A percentile compares a stretch with the other conserved stretches of the same genome.
phyloP scores from a whole-genome alignment of 2,113 vertebrate genomes.

The Microcebus murinus region DNA sequence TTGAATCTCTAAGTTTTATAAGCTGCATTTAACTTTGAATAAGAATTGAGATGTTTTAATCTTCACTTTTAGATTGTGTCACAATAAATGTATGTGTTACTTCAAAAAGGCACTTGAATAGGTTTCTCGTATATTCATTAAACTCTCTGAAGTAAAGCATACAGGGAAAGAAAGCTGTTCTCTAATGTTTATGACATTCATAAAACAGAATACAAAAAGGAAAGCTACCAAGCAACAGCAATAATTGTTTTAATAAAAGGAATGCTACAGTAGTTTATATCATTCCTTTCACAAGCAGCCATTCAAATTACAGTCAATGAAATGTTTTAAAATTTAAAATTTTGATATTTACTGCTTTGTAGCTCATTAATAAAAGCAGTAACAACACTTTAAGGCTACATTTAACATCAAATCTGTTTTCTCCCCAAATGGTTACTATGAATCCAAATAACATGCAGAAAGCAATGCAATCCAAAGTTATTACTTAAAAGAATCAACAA shows the following conservation, averaged over 20 bases:
- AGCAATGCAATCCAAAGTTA: neutral
- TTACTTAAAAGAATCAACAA: neutral
- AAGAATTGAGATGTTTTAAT: neutral
- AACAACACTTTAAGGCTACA: neutral
- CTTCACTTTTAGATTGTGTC: conserved; percentile 2
- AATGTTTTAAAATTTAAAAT: neutral
- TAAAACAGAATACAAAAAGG: neutral
- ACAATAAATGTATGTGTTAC: neutral
- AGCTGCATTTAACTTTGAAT: neutral
- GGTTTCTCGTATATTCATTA: neutral
- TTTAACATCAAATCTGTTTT: neutral
- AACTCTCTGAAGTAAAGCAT: neutral
- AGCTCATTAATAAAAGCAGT: neutral
- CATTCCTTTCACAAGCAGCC: neutral
- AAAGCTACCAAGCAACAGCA: neutral
- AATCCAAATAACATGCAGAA: neutral
- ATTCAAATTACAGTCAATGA: neutral
- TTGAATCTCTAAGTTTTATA: neutral
- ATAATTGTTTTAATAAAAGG: neutral
- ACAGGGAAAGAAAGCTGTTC: neutral
- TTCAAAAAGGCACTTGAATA: conserved; percentile 3
- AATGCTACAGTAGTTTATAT: neutral
- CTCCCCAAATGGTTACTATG: neutral
- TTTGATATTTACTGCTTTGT: neutral
- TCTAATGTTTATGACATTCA: neutral